Conservation (phyloP, 2,113 vertebrate genomes). For the Ceuthmochares aereus region DNA sequence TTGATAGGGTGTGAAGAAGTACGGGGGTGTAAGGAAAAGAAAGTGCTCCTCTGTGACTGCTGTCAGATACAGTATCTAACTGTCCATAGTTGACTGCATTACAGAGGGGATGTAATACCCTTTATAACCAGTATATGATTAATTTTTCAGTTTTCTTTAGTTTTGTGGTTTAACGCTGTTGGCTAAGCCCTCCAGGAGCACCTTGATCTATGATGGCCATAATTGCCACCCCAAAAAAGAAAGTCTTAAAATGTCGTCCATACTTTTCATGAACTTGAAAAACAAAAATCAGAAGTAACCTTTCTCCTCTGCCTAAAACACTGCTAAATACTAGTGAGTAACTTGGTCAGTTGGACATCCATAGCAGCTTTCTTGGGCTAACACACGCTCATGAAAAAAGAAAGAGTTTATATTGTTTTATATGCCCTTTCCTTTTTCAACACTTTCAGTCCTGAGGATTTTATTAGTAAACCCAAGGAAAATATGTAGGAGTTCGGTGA, state of each 20-base stretch:
- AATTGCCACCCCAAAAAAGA: not conserved
- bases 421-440: not conserved
- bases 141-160: not conserved
- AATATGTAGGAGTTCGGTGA: not conserved
- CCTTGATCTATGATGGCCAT: not conserved
- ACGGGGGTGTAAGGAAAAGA: constrained; percentile 20
- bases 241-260: not conserved
- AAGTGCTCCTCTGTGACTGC: not conserved
- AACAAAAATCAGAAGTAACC: not conserved
- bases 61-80: not conserved
- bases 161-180: not conserved
- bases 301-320: not conserved
- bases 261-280: not conserved
- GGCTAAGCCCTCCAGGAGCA: not conserved
- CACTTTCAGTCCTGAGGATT: not conserved
- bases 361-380: not conserved
- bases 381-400: not conserved
- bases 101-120: not conserved
- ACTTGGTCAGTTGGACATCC: not conserved
- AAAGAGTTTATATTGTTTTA: not conserved
- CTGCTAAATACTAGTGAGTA: not conserved
- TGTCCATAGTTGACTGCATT: not conserved
- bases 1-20: constrained; percentile 14
- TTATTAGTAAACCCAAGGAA: not conserved
- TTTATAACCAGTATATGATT: not conserved